phyloP scores from a whole-genome alignment of 2,113 vertebrate species.

The Micronisus gabar region DNA sequence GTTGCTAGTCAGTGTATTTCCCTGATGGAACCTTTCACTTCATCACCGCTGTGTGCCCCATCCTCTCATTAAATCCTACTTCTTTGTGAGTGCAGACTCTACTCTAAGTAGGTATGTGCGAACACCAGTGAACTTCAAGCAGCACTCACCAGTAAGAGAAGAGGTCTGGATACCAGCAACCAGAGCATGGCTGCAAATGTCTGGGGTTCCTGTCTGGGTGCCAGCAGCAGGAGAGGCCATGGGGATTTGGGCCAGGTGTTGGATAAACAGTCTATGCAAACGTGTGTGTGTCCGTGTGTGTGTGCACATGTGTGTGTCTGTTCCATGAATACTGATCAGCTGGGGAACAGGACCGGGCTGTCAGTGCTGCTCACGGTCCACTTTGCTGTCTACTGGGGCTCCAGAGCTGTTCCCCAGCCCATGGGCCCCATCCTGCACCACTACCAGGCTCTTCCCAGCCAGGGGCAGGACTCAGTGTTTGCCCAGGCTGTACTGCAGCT shows the following conservation, averaged over 20 bases:
- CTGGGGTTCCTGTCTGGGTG: not conserved
- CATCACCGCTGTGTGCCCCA: not conserved
- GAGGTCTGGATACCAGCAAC: not conserved
- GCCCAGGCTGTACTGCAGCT: not conserved
- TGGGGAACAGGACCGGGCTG: not conserved
- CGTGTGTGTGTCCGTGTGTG: accelerated
- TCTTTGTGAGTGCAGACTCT: not conserved
- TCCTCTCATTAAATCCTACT: not conserved
- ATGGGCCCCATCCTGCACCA: not conserved
- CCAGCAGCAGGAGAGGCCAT: not conserved
- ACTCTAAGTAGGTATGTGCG: not conserved
- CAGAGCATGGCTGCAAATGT: not conserved
- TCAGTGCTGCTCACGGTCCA: not conserved
- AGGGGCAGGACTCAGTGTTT: not conserved
- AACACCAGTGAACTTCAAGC: not conserved
- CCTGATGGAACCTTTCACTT: not conserved
- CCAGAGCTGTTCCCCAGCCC: not conserved
- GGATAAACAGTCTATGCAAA: not conserved
- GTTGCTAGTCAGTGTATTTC: not conserved
- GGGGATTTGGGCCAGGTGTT: not conserved
- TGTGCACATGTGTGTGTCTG: too few relatives aligned
- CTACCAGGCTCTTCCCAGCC: not conserved
- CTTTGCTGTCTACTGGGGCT: not conserved
- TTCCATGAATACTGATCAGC: not conserved
- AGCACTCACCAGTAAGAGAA: not conserved